Base-by-base conservation (phyloP, 2,888 invertebrate species). In the Coleophora deauratella region DNA sequence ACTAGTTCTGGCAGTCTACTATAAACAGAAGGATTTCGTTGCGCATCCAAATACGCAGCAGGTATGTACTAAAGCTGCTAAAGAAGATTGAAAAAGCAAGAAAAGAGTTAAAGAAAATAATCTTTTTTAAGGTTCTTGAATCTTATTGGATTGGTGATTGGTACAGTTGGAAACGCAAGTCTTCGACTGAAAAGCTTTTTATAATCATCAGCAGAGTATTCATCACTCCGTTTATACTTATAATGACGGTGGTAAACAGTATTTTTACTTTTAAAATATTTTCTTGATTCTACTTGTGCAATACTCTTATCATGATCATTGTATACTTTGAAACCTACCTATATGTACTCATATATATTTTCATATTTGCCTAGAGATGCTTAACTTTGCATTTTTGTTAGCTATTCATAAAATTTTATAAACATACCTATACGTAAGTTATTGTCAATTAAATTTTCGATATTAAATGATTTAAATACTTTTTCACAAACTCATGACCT, bases 41-140 rank as follows among this genome's bases (percentile, higher is more conserved):
- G 91, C 92, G 3, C 92, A 93, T 71, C 90, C 92, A 0, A 91
- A 92, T 62, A 90, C 91, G 12, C 93, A 93, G 62, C 90, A 91
- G 74, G 86, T 87, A 43, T 21, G 6, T 21, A 21, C 21, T 21
- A 4, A 21, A 21, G n/a, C n/a, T n/a, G 45, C 41, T 37, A 15
- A 14, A 9, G 27, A 7, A 37, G 46, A 38, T 32, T 21, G 21
- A 21, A 21, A 6, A 6, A 21, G 21, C 6, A 21, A 6, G 21
- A 21, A 21, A 21, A 21, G 21, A 4, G 21, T 21, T 21, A 3
- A 21, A 21, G 6, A 21, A 21, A 21, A n/a, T n/a, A n/a, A n/a
- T n/a, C n/a, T 21, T 36, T 39, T 52, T 53, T 27, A 49, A 75
- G 76, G 75, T 73, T 12, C 67, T 93, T 51, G 90, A 91, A 51